A percentile compares a stretch with the other conserved stretches of the same genome.
Conservation (phyloP, 2,888 invertebrate species). For the Balanococcus diminutus region DNA sequence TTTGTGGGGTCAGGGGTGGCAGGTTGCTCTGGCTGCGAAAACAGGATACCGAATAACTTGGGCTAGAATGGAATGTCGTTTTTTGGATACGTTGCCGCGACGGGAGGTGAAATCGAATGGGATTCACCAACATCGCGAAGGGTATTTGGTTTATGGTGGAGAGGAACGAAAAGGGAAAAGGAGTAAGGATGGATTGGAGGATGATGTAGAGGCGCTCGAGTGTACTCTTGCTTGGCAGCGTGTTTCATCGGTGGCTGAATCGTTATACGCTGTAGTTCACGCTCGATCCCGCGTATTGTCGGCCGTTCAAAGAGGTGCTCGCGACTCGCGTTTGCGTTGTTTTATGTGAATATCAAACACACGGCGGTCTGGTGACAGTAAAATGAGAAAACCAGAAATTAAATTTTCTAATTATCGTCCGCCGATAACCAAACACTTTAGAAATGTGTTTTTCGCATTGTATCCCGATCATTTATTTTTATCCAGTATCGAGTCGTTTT, state of each 20-base stretch:
- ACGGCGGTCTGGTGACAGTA: conserved; percentile 31
- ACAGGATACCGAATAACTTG: conserved; percentile 22
- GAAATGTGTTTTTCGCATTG: not conserved
- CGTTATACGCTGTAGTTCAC: conserved; percentile 2
- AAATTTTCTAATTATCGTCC: not conserved
- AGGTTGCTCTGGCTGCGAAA: conserved; percentile 38
- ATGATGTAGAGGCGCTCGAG: conserved; percentile 40
- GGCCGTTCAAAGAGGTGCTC: not conserved
- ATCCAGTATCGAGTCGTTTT: not conserved
- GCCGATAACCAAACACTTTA: not conserved
- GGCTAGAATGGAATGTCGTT: conserved; percentile 48
- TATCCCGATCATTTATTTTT: not conserved
- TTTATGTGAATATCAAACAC: not conserved
- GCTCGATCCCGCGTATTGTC: not conserved
- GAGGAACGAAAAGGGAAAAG: not conserved
- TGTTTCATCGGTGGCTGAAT: conserved; percentile 37
- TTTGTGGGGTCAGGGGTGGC: conserved; percentile 23
- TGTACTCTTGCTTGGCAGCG: conserved; percentile 39
- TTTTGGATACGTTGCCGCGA: conserved; percentile 35
- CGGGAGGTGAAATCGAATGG: conserved; percentile 50
- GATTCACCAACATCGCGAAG: conserved; percentile 42
- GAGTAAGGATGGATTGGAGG: conserved; percentile 40
- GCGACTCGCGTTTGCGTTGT: not conserved
- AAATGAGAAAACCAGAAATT: conserved; percentile 5
- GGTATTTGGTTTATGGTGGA: not conserved